Base-by-base conservation (phyloP, 1,140 invertebrate species). In the Bombus sibiricus region DNA sequence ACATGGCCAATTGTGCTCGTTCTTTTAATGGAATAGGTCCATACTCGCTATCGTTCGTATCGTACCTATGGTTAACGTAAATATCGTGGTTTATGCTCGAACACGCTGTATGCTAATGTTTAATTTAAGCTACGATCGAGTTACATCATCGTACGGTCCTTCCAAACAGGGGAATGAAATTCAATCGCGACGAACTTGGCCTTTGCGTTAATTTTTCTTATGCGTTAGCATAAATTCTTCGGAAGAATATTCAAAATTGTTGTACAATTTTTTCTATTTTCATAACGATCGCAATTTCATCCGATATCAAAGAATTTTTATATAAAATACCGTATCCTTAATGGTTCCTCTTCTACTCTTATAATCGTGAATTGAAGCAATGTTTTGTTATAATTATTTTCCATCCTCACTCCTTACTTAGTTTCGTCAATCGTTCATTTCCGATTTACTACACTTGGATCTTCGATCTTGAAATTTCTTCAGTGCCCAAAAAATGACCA, bases 91-190 rank as follows among this genome's bases (percentile, higher is more conserved):
- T 87, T 92, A 94, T 94, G 93, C 93, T 79, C 43, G 80, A 91
- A 92, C 93, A 94, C 93, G 93, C 87, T 90, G 88, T 93, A 92
- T 92, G 92, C 90, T 93, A 92, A 93, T 93, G 18, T 47, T 47
- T 47, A 89, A 92, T 91, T 91, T 25, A 25, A 89, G 85, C 88
- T 84, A 34, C 43, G 41, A 57, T 74, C 71, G 75, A 74, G 66
- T 91, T 90, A 86, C 86, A 82, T 91, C 86, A 88, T 62, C n/a
- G 77, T 28, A 3, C 22, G 41, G 86, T 85, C 28, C 34, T 32
- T 10, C 1, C 15, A 3, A 59, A 37, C 66, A 28, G 2, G 6
- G 22, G n/a, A 32, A 32, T 2, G 9, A 18, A 18, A 41, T 22
- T 34, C 2, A 12, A 34, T 47, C 47, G 47, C 32, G 10, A 57